Evolutionary conservation across 2,113 vertebrate genomes (phyloP), one percentile per base, ranked within the genome.

Genomic region (Otolemur garnettii): DNA sequence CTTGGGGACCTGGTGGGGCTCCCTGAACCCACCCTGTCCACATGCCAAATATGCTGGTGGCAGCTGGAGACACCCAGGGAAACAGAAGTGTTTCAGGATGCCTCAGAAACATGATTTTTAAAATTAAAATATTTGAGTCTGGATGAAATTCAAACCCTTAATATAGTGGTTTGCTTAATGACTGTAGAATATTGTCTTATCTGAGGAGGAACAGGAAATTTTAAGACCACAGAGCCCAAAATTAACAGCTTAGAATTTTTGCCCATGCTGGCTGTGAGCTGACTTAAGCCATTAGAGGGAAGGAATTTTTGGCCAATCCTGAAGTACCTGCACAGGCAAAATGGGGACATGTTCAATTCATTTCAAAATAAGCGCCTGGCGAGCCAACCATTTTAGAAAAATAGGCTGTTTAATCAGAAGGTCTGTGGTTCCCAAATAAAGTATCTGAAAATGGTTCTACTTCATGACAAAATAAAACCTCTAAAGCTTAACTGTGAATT

Each of bases 241-340:
- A 98, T 96, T 95, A 98, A 97, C 92, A 96, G 95, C 4, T 66
- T 97, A 92, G 97, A 97, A 96, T 97, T 97, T 96, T 71, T 87
- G n/a, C 84, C 91, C 0, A 0, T 55, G 95, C 93, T 92, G 85
- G 38, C 30, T 97, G 96, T 96, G 96, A 94, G 90, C 59, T 79
- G 38, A 95, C 94, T 96, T n/a, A 86, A 97, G 64, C 94, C 94
- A 90, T 98, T 97, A 97, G 95, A 88, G 93, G 0, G 0, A 95
- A 89, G 96, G 90, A 21, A 5, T 1, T 14, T 87, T 96, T 96
- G 97, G 97, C 97, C 97, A 68, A 19, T 17, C 96, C 89, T 42
- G 80, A 96, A 86, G 94, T 72, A 50, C 55, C 96, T 53, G 35
- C 85, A 83, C 55, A 87, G 93, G 92, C 82, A 57, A 90, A 96